These are phyloP conservation scores for Calyptomena viridis DNA, from an alignment of 2,113 vertebrate species.

Conservation along the genomic window DNA sequence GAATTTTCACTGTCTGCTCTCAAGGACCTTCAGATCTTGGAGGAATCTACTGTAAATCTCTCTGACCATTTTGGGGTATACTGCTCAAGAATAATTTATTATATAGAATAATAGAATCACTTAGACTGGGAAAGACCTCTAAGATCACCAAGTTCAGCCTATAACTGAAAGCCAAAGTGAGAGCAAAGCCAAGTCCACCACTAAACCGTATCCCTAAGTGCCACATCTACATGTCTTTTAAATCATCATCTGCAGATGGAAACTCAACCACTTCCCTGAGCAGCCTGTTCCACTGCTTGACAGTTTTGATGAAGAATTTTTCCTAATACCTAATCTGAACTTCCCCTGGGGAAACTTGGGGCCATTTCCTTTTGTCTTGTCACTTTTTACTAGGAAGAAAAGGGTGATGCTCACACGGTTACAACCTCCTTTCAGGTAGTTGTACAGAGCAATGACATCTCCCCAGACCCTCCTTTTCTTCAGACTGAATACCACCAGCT, in stretches of 20 bases:
- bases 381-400: not conserved
- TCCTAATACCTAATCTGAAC: not conserved
- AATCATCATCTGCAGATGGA: not conserved
- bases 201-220: not conserved
- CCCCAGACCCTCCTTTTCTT: not conserved
- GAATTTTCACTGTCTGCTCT: not conserved
- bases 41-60: not conserved
- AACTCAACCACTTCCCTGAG: not conserved
- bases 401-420: accelerated
- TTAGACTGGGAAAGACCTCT: not conserved
- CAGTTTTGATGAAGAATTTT: not conserved
- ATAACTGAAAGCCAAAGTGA: no score
- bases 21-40: not conserved
- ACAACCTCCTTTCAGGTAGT: not conserved
- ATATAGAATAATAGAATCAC: not conserved
- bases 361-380: accelerated
- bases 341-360: not conserved
- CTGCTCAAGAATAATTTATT: not conserved
- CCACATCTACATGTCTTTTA: not conserved
- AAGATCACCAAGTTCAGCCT: not conserved
- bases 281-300: not conserved
- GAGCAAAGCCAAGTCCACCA: not conserved
- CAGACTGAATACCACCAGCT: not conserved
- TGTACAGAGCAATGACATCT: not conserved
- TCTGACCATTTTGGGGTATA: not conserved